Evolutionary conservation across 2,888 invertebrate genomes (phyloP).

Genomic region (Sesia bembeciformis): DNA sequence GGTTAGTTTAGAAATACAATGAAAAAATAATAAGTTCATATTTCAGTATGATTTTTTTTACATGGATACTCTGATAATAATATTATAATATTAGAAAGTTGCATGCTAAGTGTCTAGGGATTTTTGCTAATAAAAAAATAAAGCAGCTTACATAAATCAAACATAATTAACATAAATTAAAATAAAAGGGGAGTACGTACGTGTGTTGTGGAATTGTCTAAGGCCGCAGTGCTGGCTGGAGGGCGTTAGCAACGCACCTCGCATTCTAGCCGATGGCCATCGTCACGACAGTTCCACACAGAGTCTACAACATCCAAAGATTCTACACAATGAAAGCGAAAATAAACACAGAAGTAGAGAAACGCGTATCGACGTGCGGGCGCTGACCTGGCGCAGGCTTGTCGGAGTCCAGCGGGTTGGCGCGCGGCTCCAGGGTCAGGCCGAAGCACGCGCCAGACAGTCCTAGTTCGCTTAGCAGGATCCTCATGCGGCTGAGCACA

Average conservation of each 20-base stretch:
- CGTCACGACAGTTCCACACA: conserved; percentile 69
- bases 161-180: conserved; percentile 29
- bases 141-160: conserved; percentile 21
- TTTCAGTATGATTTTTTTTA: conserved; percentile 13
- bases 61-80: no score
- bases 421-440: conserved; percentile 70
- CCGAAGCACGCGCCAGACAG: conserved; percentile 71
- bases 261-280: conserved; percentile 74
- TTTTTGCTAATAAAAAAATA: conserved; percentile 5
- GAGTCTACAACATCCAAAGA: conserved; percentile 64
- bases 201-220: conserved; percentile 63
- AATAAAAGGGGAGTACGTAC: conserved; percentile 65
- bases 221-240: conserved; percentile 66
- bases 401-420: conserved; percentile 60
- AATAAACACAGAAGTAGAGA: conserved; percentile 70
- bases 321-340: conserved; percentile 74
- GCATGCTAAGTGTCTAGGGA: no score
- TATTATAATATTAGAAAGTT: no score
- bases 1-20: no score
- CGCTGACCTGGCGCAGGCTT: conserved; percentile 74
- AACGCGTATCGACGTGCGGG: conserved; percentile 58
- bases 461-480: conserved; percentile 73
- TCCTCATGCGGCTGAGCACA: conserved; percentile 74
- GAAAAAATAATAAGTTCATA: no score
- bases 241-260: conserved; percentile 73